A percentile compares a stretch with the other conserved stretches of the same genome.
phyloP scores from a whole-genome alignment of 2,113 vertebrate genomes.

The Calidris pugnax region DNA sequence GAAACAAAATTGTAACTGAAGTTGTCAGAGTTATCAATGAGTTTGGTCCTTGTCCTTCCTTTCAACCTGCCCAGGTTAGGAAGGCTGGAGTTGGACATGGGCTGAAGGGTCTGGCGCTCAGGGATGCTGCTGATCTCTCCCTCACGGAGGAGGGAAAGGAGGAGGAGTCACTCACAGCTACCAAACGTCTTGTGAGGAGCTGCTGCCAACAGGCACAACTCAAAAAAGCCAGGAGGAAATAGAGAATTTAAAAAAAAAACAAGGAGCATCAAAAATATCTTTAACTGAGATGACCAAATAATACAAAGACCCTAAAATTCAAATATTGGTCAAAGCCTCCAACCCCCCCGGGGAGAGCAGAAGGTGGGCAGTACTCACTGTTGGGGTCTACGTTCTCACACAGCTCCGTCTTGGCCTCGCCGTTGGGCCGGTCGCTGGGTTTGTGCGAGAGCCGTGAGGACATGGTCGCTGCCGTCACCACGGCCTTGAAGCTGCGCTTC shows the following conservation, averaged over 20 bases:
- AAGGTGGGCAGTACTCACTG: slow-evolving; percentile 82
- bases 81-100: not conserved
- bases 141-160: not conserved
- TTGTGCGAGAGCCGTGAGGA: slow-evolving; percentile 94
- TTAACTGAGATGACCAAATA: not conserved
- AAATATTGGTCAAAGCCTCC: not conserved
- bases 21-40: not conserved
- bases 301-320: not conserved
- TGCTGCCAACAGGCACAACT: not conserved
- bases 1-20: not conserved
- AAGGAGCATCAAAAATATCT: not conserved
- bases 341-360: not conserved
- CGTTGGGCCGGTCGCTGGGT: slow-evolving; percentile 92
- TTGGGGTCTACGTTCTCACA: slow-evolving; percentile 91
- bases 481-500: slow-evolving; percentile 95
- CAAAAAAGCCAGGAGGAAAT: not conserved
- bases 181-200: not conserved
- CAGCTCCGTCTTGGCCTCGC: slow-evolving; percentile 95
- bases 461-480: slow-evolving; percentile 94
- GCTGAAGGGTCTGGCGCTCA: not conserved
- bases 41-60: not conserved
- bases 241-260: not conserved
- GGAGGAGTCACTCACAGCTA: not conserved
- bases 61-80: not conserved
- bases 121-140: not conserved